These are phyloP conservation scores for Lasioglossum vierecki DNA, from an alignment of 2,888 invertebrate species.

Conservation along the genomic window DNA sequence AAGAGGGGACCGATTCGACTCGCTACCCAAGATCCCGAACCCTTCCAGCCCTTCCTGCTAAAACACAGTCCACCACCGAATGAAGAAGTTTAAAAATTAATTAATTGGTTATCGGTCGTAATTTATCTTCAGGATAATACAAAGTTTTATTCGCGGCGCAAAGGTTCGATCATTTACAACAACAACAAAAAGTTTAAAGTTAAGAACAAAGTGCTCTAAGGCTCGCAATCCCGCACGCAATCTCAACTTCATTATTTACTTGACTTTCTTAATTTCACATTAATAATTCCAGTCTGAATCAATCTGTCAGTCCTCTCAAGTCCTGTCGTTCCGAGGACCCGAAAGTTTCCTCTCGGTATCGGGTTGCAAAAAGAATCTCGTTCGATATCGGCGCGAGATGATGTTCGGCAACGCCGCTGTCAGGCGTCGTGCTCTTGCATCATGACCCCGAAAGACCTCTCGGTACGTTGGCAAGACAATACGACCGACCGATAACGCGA, in stretches of 20 bases:
- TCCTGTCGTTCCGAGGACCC: not conserved
- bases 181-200: no score
- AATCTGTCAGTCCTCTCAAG: no score
- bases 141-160: no score
- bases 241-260: no score
- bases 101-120: no score
- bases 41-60: not conserved
- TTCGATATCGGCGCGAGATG: not conserved
- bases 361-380: not conserved
- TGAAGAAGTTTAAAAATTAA: no score
- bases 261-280: no score
- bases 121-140: no score
- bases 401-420: slow-evolving; percentile 10
- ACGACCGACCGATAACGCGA: slow-evolving; percentile 51
- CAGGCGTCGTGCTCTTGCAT: slow-evolving; percentile 58
- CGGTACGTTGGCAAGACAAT: slow-evolving; percentile 57
- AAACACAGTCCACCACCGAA: not conserved
- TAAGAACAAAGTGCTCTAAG: no score
- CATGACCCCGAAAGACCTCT: slow-evolving; percentile 63
- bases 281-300: no score
- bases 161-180: no score
- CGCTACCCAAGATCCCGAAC: not conserved
- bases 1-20: slow-evolving; percentile 8
- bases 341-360: not conserved
- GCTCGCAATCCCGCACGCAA: no score